A percentile compares a stretch with the other conserved stretches of the same genome.
phyloP scores from a whole-genome alignment of 2,797 vertebrate genomes.

The Phalanger gymnotis region DNA sequence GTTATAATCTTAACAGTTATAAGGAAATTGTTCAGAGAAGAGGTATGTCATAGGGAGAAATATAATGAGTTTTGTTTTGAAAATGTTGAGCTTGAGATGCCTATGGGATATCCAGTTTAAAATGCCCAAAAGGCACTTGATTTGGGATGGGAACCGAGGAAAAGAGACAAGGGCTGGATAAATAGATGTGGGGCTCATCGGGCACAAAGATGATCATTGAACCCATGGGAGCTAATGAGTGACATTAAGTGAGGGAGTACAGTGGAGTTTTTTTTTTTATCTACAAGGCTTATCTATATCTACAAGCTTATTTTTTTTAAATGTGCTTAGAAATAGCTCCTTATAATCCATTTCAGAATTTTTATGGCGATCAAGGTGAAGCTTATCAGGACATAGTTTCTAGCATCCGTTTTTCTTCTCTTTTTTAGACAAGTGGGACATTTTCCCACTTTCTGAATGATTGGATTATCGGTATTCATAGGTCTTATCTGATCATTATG shows the following conservation, averaged over 20 bases:
- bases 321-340: neutral
- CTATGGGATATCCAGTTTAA: neutral
- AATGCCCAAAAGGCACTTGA: neutral
- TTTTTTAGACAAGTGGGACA: neutral
- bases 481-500: neutral
- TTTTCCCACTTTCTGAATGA: neutral
- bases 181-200: neutral
- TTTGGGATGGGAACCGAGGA: neutral
- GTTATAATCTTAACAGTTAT: neutral
- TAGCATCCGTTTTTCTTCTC: neutral
- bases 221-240: neutral
- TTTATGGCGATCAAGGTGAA: neutral
- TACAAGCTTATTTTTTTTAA: neutral
- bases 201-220: neutral
- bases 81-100: neutral
- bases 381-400: neutral
- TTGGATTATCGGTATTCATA: slow-evolving; percentile 26
- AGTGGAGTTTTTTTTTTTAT: neutral
- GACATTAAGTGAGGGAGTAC: neutral
- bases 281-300: neutral
- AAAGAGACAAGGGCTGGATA: neutral
- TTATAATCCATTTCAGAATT: neutral
- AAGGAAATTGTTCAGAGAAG: neutral
- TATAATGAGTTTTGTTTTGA: neutral
- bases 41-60: neutral